phyloP scores from a whole-genome alignment of 2,888 invertebrate genomes.

The Caenorhabditis sp. region DNA sequence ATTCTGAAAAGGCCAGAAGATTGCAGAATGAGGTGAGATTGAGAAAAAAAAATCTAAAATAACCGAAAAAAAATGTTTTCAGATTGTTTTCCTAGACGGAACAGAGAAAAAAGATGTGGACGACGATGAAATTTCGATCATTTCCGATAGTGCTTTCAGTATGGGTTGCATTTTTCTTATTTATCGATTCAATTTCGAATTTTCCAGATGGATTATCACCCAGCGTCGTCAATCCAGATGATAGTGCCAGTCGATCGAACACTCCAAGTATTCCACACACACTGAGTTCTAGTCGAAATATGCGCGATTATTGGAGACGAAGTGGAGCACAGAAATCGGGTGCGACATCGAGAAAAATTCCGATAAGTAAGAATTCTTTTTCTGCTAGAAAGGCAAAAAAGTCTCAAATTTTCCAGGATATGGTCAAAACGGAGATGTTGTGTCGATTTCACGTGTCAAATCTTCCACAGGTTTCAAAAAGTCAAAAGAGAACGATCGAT shows the following conservation, averaged over 20 bases:
- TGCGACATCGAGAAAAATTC: not conserved
- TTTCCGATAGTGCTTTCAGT: not conserved
- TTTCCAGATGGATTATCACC: constrained; percentile 16
- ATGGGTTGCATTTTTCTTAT: not conserved
- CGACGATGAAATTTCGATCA: not conserved
- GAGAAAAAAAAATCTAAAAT: not conserved
- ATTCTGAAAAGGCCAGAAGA: constrained; percentile 8
- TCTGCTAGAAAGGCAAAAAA: not conserved
- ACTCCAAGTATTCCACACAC: constrained; percentile 9
- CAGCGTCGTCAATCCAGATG: constrained; percentile 23
- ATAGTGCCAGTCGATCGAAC: constrained; percentile 30
- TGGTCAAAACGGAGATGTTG: not conserved
- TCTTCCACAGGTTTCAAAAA: not conserved
- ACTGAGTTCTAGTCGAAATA: not conserved
- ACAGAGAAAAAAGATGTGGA: not conserved
- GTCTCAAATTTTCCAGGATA: not conserved
- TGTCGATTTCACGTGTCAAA: not conserved
- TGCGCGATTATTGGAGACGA: constrained; percentile 27
- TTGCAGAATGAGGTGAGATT: constrained; percentile 19
- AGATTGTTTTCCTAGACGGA: not conserved
- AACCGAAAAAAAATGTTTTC: not conserved
- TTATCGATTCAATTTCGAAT: not conserved
- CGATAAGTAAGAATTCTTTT: not conserved
- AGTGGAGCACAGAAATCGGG: not conserved
- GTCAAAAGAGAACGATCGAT: not conserved